Evolutionary conservation across 2,113 vertebrate genomes (phyloP).

Genomic region (Myodes glareolus): DNA sequence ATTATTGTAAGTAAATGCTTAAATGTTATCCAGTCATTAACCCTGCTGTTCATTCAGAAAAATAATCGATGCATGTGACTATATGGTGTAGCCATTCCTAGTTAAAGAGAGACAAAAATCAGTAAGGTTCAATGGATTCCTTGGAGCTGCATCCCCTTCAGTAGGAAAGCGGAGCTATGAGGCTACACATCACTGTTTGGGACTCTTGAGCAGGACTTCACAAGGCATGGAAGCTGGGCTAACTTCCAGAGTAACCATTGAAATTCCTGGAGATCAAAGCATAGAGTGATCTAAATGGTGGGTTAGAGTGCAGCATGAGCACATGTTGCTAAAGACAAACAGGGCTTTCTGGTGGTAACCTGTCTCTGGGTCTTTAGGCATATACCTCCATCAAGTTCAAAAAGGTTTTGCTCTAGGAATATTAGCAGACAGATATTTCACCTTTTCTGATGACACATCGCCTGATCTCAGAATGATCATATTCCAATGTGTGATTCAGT

Average conservation of each 20-base stretch:
- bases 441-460: neutral
- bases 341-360: neutral
- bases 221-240: neutral
- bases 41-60: neutral
- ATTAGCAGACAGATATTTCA: neutral
- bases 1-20: neutral
- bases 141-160: neutral
- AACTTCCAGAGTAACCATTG: neutral
- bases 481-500: neutral
- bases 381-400: neutral
- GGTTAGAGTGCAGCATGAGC: neutral
- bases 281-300: neutral
- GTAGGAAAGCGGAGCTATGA: neutral
- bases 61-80: neutral
- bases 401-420: neutral
- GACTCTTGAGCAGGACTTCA: neutral
- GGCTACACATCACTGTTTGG: neutral
- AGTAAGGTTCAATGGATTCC: neutral
- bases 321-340: accelerated
- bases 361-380: neutral
- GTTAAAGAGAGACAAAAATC: neutral
- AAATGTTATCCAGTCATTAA: neutral
- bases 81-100: neutral
- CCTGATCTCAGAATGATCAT: neutral
- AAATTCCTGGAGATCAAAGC: neutral